These are phyloP conservation scores for Stomatorhinus walkeri DNA, from an alignment of 2,797 vertebrate species.

Conservation along the genomic window DNA sequence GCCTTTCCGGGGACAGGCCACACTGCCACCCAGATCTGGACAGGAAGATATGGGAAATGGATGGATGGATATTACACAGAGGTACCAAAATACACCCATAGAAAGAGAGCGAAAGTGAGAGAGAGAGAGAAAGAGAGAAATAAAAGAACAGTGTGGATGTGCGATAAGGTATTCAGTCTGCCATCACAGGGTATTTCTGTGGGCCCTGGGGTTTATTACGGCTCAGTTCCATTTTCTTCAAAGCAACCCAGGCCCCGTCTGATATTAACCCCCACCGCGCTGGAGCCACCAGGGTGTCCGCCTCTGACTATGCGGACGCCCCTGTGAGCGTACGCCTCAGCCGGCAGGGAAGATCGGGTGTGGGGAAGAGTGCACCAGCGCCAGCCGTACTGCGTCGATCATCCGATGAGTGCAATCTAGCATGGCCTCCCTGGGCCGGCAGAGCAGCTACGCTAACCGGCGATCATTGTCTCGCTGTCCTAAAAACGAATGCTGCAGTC, in stretches of 20 bases:
- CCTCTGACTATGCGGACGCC: not conserved
- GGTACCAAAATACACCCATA: not conserved
- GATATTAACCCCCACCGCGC: conserved; percentile 4
- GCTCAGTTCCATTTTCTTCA: conserved; percentile 16
- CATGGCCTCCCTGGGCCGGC: not conserved
- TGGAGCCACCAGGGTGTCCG: not conserved
- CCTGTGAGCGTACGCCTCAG: not conserved
- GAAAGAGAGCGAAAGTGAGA: not conserved
- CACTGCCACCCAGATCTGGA: not conserved
- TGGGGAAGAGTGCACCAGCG: not conserved
- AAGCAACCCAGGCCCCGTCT: not conserved
- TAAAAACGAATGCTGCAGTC: not conserved
- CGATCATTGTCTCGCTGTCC: not conserved
- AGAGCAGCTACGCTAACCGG: not conserved
- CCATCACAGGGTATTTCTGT: conserved; percentile 11
- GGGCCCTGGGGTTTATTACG: conserved; percentile 13
- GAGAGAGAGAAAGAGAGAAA: not conserved
- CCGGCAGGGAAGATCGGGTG: not conserved
- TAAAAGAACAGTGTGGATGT: conserved; percentile 9
- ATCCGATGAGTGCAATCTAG: not conserved
- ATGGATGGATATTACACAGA: not conserved
- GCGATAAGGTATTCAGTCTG: conserved; percentile 13
- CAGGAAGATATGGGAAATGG: conserved; percentile 3
- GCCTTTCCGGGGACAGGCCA: not conserved
- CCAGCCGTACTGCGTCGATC: not conserved